phyloP scores from a whole-genome alignment of 1,140 invertebrate genomes.

The Pogonomyrmex barbatus region DNA sequence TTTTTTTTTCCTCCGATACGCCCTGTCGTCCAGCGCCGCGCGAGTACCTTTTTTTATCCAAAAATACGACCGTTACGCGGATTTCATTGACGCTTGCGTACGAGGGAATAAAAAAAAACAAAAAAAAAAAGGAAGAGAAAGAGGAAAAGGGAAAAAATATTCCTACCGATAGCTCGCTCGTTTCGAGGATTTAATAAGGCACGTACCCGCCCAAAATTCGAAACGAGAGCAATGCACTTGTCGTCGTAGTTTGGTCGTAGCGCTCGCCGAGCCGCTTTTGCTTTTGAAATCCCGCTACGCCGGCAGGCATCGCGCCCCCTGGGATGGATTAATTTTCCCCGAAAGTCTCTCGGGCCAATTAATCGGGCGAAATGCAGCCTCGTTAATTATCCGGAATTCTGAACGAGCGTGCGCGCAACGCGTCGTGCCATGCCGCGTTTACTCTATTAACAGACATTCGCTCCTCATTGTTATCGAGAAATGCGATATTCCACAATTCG shows the following conservation, averaged over 20 bases:
- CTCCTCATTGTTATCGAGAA: slow-evolving; percentile 49
- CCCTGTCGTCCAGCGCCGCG: background rate
- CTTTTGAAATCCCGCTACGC: slow-evolving; percentile 21
- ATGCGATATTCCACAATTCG: slow-evolving; percentile 34
- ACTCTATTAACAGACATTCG: slow-evolving; percentile 27
- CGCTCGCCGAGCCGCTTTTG: background rate
- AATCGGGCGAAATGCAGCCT: slow-evolving; percentile 33
- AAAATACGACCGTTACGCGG: slow-evolving; percentile 13
- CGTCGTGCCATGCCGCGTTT: slow-evolving; percentile 6
- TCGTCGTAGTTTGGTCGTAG: background rate
- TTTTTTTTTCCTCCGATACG: background rate
- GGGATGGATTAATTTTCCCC: slow-evolving; percentile 35
- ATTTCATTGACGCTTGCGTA: slow-evolving; percentile 5
- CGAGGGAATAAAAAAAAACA: background rate
- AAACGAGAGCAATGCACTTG: background rate
- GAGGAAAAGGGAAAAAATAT: background rate
- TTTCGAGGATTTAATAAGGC: background rate
- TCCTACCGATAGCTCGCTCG: background rate
- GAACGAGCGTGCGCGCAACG: background rate
- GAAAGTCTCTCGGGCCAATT: slow-evolving; percentile 52
- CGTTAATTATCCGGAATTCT: slow-evolving; percentile 54
- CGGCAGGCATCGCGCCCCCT: background rate
- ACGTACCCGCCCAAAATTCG: background rate
- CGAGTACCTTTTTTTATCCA: background rate
- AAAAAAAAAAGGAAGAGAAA: background rate